Evolutionary conservation across 2,113 vertebrate genomes (phyloP), one percentile per base, ranked within the genome.

Genomic region (Paramisgurnus dabryanus): DNA sequence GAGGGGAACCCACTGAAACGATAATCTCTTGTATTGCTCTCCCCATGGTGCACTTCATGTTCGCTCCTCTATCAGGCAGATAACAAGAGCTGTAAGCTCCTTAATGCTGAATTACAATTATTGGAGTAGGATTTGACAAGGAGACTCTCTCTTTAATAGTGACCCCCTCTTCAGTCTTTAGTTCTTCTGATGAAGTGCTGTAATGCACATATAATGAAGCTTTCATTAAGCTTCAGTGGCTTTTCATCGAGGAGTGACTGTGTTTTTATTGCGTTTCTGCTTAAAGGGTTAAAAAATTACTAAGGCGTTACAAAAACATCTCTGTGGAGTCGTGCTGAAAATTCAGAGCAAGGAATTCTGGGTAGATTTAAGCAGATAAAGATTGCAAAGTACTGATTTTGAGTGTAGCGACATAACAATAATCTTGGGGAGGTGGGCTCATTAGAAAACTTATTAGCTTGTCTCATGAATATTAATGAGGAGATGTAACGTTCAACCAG

Each of bases 31-130:
- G 84, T 89, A 88, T 90, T 90, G 80, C 84, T 88, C 88, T 83
- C 85, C 87, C 87, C 81, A 82, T 80, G 86, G 85, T 86, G 88
- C 88, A 84, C 83, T 84, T 91, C 86, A 88, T 89, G 89, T 89
- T 86, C 83, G 80, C 10, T 68, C 63, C 22, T 82, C 84, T 87
- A 63, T 75, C 78, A 64, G 66, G 81, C 82, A 80, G 84, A 86
- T 84, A 86, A 88, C 83, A 86, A 85, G 82, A 81, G 80, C 63
- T 73, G 50, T 89, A 92, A 92, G 89, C 89, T 90, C 81, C 91
- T 92, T 93, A 93, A 78, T 76, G 49, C 82, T 86, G 90, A 90
- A 92, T 91, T 89, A 89, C 86, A 88, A 87, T 91, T 90, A 91
- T 87, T 87, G 84, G 82, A 83, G 82, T 71, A 80, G 81, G 85